Conservation (phyloP, 23 tunicate species). For the Diplosoma virens region DNA sequence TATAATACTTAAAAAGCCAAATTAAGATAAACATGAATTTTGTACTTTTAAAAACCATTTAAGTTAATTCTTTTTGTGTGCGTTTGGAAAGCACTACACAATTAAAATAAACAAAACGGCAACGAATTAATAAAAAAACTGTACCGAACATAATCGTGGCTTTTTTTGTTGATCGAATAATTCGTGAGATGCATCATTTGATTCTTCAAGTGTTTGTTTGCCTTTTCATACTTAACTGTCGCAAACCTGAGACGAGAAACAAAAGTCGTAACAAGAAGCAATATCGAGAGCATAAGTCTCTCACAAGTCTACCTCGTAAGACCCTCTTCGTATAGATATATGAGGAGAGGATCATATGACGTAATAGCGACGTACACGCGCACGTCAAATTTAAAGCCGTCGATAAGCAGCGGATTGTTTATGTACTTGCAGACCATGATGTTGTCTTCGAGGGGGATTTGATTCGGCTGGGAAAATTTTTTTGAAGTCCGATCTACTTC, state of each 20-base stretch:
- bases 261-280: neutral
- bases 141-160: slow-evolving; percentile 95
- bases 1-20: too few relatives aligned
- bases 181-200: slow-evolving; percentile 99
- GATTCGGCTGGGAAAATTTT: slow-evolving; percentile 63
- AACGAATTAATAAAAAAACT: too few relatives aligned
- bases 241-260: slow-evolving; percentile 54
- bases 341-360: slow-evolving; percentile 91
- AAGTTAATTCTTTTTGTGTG: too few relatives aligned
- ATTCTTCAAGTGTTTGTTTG: slow-evolving; percentile 81
- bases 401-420: slow-evolving; percentile 88
- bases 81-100: too few relatives aligned
- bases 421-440: slow-evolving; percentile 97
- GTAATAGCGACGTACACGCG: slow-evolving; percentile 97
- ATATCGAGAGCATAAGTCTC: neutral
- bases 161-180: slow-evolving; percentile 96
- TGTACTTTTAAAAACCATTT: too few relatives aligned
- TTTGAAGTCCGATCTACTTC: too few relatives aligned
- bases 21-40: too few relatives aligned
- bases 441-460: slow-evolving; percentile 96
- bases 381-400: slow-evolving; percentile 94
- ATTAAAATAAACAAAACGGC: too few relatives aligned
- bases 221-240: slow-evolving; percentile 92
- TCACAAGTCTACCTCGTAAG: slow-evolving; percentile 61
- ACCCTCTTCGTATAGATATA: slow-evolving; percentile 95